Evolutionary conservation across 92 coral and sea anemone genomes (phyloP).

Genomic region (Palythoa grandis): DNA sequence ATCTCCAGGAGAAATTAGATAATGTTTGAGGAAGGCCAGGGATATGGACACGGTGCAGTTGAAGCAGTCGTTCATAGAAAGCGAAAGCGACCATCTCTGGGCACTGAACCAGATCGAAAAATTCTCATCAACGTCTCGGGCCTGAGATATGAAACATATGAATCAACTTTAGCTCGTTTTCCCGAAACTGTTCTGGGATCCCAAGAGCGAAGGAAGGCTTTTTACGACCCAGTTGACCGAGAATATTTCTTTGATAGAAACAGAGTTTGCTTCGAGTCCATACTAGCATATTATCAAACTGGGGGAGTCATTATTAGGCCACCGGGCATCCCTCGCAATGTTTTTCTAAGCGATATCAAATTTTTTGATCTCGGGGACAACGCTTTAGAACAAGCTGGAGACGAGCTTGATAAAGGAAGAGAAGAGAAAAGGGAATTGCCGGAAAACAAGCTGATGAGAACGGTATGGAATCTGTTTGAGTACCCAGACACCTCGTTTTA

Average conservation of each 20-base stretch:
- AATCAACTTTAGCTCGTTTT: constrained; percentile 81
- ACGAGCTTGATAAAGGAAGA: constrained; percentile 67
- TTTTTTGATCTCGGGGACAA: constrained; percentile 94
- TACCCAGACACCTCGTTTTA: constrained; percentile 90
- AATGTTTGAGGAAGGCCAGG: constrained; percentile 30
- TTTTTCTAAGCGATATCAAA: constrained; percentile 86
- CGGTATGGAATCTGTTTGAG: constrained; percentile 89
- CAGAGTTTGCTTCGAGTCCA: constrained; percentile 94
- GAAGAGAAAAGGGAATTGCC: constrained; percentile 83
- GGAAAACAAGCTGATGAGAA: constrained; percentile 75
- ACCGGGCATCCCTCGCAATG: constrained; percentile 86
- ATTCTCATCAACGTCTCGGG: constrained; percentile 90
- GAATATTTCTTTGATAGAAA: constrained; percentile 95
- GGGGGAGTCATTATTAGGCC: constrained; percentile 92
- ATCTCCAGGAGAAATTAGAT: neutral
- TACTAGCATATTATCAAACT: constrained; percentile 93
- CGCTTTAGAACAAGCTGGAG: constrained; percentile 87
- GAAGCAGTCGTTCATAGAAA: constrained; percentile 21
- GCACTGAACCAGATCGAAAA: constrained; percentile 58
- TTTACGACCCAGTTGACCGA: constrained; percentile 78
- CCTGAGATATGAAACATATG: constrained; percentile 90
- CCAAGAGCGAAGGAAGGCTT: constrained; percentile 71
- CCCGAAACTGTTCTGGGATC: constrained; percentile 93
- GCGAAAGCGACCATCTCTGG: constrained; percentile 4
- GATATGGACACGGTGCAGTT: neutral